phyloP scores from a whole-genome alignment of 2,797 vertebrate species.

The Lindbergichthys nudifrons region DNA sequence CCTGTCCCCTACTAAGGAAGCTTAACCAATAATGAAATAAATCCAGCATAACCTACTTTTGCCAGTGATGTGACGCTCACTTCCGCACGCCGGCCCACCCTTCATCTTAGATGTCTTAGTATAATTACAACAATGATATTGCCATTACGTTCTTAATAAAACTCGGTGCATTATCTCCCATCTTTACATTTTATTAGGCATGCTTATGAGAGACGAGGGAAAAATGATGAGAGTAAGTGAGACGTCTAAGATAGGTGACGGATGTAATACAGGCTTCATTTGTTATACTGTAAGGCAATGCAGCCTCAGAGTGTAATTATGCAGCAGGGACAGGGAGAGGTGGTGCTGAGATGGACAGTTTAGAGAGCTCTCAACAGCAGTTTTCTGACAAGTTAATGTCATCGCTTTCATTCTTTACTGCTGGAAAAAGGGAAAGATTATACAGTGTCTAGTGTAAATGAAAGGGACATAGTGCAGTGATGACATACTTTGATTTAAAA shows the following conservation, averaged over 20 bases:
- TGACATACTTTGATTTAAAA: neutral
- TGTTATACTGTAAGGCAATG: slow-evolving; percentile 50
- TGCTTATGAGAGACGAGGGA: slow-evolving; percentile 74
- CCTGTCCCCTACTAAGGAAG: slow-evolving; percentile 75
- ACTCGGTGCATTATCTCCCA: slow-evolving; percentile 72
- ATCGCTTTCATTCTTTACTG: slow-evolving; percentile 6
- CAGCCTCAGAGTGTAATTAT: slow-evolving; percentile 55
- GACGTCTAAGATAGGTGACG: slow-evolving; percentile 70
- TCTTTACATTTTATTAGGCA: slow-evolving; percentile 81
- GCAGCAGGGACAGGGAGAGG: slow-evolving; percentile 22
- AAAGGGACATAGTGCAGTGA: neutral
- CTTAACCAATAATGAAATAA: slow-evolving; percentile 80
- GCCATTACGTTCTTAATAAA: slow-evolving; percentile 80
- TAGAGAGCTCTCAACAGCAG: slow-evolving; percentile 22
- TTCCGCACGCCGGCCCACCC: slow-evolving; percentile 55
- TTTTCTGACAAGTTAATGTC: neutral
- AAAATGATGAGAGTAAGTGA: slow-evolving; percentile 72
- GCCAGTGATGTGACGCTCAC: slow-evolving; percentile 77
- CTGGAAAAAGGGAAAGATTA: neutral
- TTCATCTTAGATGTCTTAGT: slow-evolving; percentile 61
- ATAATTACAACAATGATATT: slow-evolving; percentile 67
- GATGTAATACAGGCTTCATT: slow-evolving; percentile 67
- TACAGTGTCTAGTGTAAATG: slow-evolving; percentile 5
- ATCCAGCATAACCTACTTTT: slow-evolving; percentile 65
- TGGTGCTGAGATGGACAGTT: slow-evolving; percentile 43